A percentile compares a stretch with the other conserved stretches of the same genome.
phyloP scores from a whole-genome alignment of 2,888 invertebrate genomes.

The Agrenia bidenticulata region DNA sequence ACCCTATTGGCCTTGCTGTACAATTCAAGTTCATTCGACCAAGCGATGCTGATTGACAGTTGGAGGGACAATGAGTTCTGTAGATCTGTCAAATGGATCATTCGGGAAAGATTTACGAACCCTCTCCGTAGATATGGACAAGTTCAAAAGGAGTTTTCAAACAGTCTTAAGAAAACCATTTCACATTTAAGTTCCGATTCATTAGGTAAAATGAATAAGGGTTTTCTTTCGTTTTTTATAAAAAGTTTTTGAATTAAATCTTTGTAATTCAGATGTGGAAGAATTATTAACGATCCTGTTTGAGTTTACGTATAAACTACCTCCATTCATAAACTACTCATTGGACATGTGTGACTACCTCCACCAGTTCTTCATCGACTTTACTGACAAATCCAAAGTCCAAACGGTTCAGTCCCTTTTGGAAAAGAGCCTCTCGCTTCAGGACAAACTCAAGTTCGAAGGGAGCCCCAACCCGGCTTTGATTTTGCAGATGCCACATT shows the following conservation, averaged over 20 bases:
- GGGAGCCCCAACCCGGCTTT: constrained; percentile 35
- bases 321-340: constrained; percentile 40
- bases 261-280: constrained; percentile 43
- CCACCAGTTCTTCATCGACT: constrained; percentile 47
- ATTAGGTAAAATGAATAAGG: constrained; percentile 31
- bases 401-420: constrained; percentile 34
- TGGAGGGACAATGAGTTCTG: constrained; percentile 25
- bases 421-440: constrained; percentile 34
- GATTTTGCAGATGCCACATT: constrained; percentile 42
- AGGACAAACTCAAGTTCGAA: constrained; percentile 40
- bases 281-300: constrained; percentile 42
- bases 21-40: constrained; percentile 31
- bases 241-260: too few species aligned
- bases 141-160: constrained; percentile 22
- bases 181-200: constrained; percentile 34
- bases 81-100: constrained; percentile 30
- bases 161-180: constrained; percentile 26
- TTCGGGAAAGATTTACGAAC: constrained; percentile 30
- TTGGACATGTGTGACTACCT: constrained; percentile 43
- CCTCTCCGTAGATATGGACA: constrained; percentile 21
- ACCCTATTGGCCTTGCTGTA: constrained; percentile 33
- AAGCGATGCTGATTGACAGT: constrained; percentile 19
- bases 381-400: constrained; percentile 33
- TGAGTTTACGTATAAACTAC: constrained; percentile 37
- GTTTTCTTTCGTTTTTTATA: constrained; percentile 1